Percentiles rank a stretch among this genome's conserved stretches.
phyloP scores from a whole-genome alignment of 2,113 vertebrate species.

The Coptodon bakossiorum region DNA sequence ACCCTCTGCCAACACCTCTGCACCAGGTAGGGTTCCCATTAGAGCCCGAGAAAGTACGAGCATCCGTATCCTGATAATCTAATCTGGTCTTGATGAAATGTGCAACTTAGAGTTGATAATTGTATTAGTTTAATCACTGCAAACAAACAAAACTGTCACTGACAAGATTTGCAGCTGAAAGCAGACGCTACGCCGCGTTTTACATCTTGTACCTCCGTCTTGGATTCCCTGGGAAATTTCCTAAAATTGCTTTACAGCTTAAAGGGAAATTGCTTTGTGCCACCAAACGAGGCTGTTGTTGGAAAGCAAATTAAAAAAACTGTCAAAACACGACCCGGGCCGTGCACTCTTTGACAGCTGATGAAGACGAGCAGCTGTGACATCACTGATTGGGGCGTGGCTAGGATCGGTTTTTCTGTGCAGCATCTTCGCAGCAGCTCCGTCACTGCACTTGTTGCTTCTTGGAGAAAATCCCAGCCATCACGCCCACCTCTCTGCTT shows the following conservation, averaged over 20 bases:
- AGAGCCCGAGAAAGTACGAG: not conserved
- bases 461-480: not conserved
- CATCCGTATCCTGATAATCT: not conserved
- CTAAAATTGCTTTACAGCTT: conserved; percentile 35
- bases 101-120: not conserved
- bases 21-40: conserved; percentile 72
- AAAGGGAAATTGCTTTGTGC: conserved; percentile 42
- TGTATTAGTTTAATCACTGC: conserved; percentile 20
- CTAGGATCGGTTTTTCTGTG: not conserved
- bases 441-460: conserved; percentile 1
- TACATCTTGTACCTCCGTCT: not conserved
- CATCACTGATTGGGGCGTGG: not conserved
- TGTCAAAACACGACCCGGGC: not conserved
- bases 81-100: not conserved
- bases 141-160: conserved; percentile 12
- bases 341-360: not conserved
- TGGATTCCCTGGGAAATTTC: conserved; percentile 33
- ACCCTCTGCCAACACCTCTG: conserved; percentile 41
- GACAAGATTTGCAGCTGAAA: not conserved
- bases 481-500: conserved; percentile 20
- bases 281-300: conserved; percentile 21
- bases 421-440: not conserved
- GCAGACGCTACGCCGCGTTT: not conserved
- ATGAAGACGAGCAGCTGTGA: conserved; percentile 1
- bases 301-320: conserved; percentile 27